Evolutionary conservation across 2,113 vertebrate species (phyloP).

Genomic region (Brachyhypopomus occidentalis): DNA sequence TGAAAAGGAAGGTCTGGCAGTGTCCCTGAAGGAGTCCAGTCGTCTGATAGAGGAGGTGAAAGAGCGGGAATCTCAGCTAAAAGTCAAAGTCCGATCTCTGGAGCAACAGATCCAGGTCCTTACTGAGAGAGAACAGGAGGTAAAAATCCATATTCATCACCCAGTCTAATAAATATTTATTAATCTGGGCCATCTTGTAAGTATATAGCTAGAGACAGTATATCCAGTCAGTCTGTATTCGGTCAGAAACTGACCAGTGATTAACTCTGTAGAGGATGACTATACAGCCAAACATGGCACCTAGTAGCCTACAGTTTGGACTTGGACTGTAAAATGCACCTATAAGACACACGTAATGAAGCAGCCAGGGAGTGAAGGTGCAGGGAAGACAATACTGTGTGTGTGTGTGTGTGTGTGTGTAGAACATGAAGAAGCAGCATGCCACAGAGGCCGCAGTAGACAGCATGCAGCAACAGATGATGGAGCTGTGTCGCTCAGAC

Average conservation of each 20-base stretch:
- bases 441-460: conserved; percentile 87
- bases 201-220: too few species aligned
- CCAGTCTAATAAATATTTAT: not conserved
- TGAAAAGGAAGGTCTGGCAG: conserved; percentile 87
- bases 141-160: not conserved
- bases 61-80: conserved; percentile 82
- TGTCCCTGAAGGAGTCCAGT: conserved; percentile 85
- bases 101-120: conserved; percentile 83
- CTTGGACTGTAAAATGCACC: too few species aligned
- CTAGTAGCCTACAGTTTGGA: too few species aligned
- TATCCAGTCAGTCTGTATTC: too few species aligned
- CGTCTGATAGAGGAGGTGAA: conserved; percentile 81
- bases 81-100: conserved; percentile 81
- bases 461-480: conserved; percentile 88
- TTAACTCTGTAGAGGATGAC: too few species aligned
- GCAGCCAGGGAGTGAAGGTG: too few species aligned
- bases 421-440: conserved; percentile 84
- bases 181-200: too few species aligned
- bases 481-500: conserved; percentile 87
- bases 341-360: too few species aligned
- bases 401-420: conserved; percentile 30
- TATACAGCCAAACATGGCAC: too few species aligned
- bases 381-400: not conserved
- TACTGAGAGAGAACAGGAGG: conserved; percentile 77
- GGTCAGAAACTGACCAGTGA: too few species aligned